Conservation (phyloP, 2,113 vertebrate species). For the Motacilla tschutschensis region DNA sequence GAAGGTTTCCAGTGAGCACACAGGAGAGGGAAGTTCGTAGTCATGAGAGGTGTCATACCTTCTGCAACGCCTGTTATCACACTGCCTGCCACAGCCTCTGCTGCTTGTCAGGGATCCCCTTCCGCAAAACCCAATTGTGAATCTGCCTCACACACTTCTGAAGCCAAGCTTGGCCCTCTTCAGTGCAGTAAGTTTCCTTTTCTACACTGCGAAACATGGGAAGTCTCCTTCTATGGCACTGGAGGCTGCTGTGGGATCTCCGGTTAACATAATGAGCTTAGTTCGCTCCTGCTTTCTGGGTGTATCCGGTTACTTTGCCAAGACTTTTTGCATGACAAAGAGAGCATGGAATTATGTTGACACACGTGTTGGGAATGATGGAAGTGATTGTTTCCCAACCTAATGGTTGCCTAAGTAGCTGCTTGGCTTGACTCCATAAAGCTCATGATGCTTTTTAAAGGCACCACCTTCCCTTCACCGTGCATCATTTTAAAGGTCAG, state of each 20-base stretch:
- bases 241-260: conserved; percentile 58
- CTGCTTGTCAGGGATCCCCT: not conserved
- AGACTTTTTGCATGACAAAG: conserved; percentile 66
- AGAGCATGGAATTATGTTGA: conserved; percentile 69
- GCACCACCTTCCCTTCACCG: not conserved
- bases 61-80: not conserved
- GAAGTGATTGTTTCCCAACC: conserved; percentile 56
- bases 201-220: conserved; percentile 8
- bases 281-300: conserved; percentile 56
- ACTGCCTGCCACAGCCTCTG: not conserved
- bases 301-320: conserved; percentile 62
- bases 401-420: conserved; percentile 68
- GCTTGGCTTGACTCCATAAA: conserved; percentile 48
- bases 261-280: conserved; percentile 62
- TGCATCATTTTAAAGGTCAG: conserved; percentile 3
- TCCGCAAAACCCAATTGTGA: not conserved
- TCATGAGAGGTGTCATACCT: not conserved
- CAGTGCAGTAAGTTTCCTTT: not conserved
- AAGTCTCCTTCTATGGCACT: conserved; percentile 45
- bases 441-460: conserved; percentile 18
- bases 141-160: not conserved
- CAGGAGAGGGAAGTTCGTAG: not conserved
- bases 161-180: conserved; percentile 18
- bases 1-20: not conserved
- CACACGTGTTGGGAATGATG: conserved; percentile 69